Base-by-base conservation (phyloP, 2,113 vertebrate genomes). In the Micromys minutus region DNA sequence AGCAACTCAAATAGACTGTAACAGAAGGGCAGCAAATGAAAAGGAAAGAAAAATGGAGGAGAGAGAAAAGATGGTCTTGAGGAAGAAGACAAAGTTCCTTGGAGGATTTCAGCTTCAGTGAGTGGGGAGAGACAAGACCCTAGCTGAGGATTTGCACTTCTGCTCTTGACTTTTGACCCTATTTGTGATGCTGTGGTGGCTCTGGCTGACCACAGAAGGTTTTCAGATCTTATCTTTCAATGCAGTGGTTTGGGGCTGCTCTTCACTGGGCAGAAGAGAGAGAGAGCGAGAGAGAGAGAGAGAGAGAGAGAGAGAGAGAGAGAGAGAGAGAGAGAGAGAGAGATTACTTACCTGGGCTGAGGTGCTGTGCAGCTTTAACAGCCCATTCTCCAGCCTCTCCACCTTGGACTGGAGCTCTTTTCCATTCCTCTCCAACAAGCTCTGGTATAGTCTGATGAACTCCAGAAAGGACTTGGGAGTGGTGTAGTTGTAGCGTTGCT, bases 381-480 rank as follows among this genome's bases (percentile, higher is more conserved):
- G 98, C 21, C 99, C 99, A 0, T 99, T 99, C 97, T 99, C 99
- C 80, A 99, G 98, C 11, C 99, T 97, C 81, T 99, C 98, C 98
- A 98, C 99, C 96, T 99, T 99, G n/a, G 95, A 98, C 80, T 97
- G 98, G 39, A 99, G 98, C 5, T 99, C 99, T 89, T 95, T 98
- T 55, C 98, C 97, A 72, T 99, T 99, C 47, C 98, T 98, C 55
- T 81, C 29, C 87, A 99, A 97, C 97, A 99, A 98, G 92, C 97
- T 99, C 97, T 98, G 98, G 92, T 99, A 99, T 81, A 99, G 98
- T 92, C 99, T 99, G 98, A 99, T 99, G 96, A 99, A 99, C 97
- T 99, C 99, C 97, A 99, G 99, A 97, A 99, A 99, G 0, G 99
- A 99, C 95, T 99, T 99, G 50, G 99, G 99, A 0, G 99, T 99